phyloP scores from a whole-genome alignment of 2,888 invertebrate species.

The Pediacus dermestoides region DNA sequence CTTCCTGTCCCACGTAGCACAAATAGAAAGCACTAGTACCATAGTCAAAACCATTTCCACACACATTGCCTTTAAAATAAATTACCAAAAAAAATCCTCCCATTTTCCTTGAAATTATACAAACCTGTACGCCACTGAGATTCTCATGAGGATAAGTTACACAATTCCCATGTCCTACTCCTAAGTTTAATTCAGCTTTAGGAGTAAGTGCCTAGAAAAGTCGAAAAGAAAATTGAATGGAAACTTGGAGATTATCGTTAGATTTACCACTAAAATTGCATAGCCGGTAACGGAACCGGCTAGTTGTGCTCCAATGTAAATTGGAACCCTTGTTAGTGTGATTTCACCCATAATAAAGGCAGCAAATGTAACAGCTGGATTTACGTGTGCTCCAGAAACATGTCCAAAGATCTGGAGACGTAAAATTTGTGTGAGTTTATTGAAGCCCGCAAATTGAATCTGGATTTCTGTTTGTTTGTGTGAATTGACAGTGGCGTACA shows the following conservation, averaged over 20 bases:
- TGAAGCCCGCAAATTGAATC: too few relatives aligned
- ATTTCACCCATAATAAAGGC: constrained; percentile 58
- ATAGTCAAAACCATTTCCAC: constrained; percentile 63
- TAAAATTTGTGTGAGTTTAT: constrained; percentile 4
- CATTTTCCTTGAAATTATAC: too few relatives aligned
- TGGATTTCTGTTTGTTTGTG: too few relatives aligned
- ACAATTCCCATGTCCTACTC: background rate
- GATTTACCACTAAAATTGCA: constrained; percentile 58
- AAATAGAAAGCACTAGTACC: constrained; percentile 62
- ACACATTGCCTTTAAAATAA: constrained; percentile 51
- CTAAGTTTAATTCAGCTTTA: background rate
- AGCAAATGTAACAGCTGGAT: constrained; percentile 69
- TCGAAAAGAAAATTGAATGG: background rate
- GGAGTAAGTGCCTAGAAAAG: background rate
- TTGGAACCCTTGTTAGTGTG: constrained; percentile 53
- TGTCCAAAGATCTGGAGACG: constrained; percentile 67
- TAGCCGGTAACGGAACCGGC: constrained; percentile 66
- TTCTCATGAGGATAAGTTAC: constrained; percentile 1
- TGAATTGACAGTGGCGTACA: too few relatives aligned
- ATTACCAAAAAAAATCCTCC: too few relatives aligned
- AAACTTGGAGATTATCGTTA: background rate
- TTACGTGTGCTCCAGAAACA: constrained; percentile 74
- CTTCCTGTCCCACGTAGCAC: constrained; percentile 68
- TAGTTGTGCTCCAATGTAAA: constrained; percentile 62
- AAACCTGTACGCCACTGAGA: constrained; percentile 1